Base-by-base conservation (phyloP, 2,113 vertebrate genomes). In the Eudyptes chrysolophus region DNA sequence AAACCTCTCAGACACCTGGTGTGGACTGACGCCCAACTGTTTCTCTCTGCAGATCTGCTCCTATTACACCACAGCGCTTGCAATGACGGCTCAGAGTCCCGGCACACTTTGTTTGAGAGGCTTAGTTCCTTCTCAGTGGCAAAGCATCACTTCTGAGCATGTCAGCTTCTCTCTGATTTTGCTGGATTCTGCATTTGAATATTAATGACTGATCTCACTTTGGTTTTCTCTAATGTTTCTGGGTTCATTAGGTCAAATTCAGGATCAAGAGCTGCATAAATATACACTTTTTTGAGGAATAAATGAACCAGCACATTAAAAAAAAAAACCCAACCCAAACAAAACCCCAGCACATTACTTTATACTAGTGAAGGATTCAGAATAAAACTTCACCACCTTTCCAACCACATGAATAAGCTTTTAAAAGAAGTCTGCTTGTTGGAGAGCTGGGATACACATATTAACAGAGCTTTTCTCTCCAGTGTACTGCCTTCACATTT, bases 401-500 rank as follows among this genome's bases (percentile, higher is more conserved):
- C 61, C 36, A 69, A 66, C 30, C n/a, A 91, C 44, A 54, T 49
- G 34, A 87, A 84, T 82, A 69, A 91, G 34, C 18, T 87, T 92
- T 84, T 80, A 68, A 89, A 89, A 89, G 29, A 68, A n/a, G 29
- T 49, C 77, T 83, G 70, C 77, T 95, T 93, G 44, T 69, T 71
- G 57, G 69, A 95, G 90, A 74, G 34, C 65, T 82, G 80, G 61
- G 65, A 96, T 79, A 52, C 74, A 72, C 89, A 70, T 49, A 84
- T 94, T 92, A 96, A 84, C 93, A 91, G 84, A 92, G 80, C 66
- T 90, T 94, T 89, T 94, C 89, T 96, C 87, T 95, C 81, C 89
- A 87, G 84, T 26, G 10, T 78, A 79, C 72, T 82, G 86, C 89
- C 72, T 91, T 95, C 93, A 94, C 89, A 94, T 94, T 97, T 96